A percentile compares a stretch with the other conserved stretches of the same genome.
Evolutionary conservation across 2,888 invertebrate genomes (phyloP).

Genomic region (Osmoderma eremita): DNA sequence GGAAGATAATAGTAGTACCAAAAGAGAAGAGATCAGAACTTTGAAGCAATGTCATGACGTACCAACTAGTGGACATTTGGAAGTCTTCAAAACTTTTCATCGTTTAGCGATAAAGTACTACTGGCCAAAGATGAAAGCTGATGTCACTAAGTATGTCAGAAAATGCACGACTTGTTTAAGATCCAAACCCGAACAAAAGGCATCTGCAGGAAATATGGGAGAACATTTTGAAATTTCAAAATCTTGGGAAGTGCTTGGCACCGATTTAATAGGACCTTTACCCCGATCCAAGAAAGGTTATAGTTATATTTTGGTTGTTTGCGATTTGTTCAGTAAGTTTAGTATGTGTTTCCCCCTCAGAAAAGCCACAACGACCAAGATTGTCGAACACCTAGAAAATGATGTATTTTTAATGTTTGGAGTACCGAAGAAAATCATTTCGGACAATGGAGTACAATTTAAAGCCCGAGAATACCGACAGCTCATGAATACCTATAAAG

Average conservation of each 20-base stretch:
- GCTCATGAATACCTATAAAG: slow-evolving; percentile 40
- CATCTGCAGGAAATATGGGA: slow-evolving; percentile 46
- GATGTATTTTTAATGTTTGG: slow-evolving; percentile 50
- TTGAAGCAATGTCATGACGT: slow-evolving; percentile 42
- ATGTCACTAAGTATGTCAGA: slow-evolving; percentile 46
- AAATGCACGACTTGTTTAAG: slow-evolving; percentile 46
- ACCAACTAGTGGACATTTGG: slow-evolving; percentile 47
- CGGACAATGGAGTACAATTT: slow-evolving; percentile 53
- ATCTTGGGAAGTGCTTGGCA: slow-evolving; percentile 43
- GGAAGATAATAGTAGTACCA: slow-evolving; percentile 1
- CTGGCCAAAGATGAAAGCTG: slow-evolving; percentile 49
- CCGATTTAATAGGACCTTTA: slow-evolving; percentile 46
- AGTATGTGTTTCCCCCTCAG: slow-evolving; percentile 47
- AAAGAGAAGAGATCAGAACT: slow-evolving; percentile 23
- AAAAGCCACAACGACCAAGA: slow-evolving; percentile 42
- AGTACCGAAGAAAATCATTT: slow-evolving; percentile 47
- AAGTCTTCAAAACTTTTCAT: slow-evolving; percentile 46
- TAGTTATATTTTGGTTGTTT: slow-evolving; percentile 43
- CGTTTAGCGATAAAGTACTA: slow-evolving; percentile 42
- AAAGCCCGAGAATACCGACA: slow-evolving; percentile 39
- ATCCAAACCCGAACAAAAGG: slow-evolving; percentile 46
- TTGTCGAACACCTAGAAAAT: slow-evolving; percentile 45
- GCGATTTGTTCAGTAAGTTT: slow-evolving; percentile 49
- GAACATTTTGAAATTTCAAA: background rate
- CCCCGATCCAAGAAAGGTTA: slow-evolving; percentile 28